Evolutionary conservation across 2,888 invertebrate genomes (phyloP).

Genomic region (Gortyna flavago): DNA sequence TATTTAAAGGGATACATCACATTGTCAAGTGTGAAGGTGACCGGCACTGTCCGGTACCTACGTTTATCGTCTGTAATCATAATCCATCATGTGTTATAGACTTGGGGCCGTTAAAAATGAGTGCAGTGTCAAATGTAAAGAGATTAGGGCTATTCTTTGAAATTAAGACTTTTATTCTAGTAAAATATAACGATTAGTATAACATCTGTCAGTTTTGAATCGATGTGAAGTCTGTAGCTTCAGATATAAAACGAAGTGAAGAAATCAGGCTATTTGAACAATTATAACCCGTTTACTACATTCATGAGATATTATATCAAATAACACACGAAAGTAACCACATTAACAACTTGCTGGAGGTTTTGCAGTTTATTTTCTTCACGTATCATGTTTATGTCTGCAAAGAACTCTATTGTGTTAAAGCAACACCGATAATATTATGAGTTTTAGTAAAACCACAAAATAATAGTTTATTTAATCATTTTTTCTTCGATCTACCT

Average conservation of each 20-base stretch:
- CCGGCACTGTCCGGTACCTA: conserved; percentile 59
- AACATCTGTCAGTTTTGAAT: background rate
- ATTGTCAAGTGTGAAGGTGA: conserved; percentile 79
- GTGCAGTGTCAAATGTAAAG: conserved; percentile 72
- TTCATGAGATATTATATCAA: background rate
- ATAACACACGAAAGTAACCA: background rate
- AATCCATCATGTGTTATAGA: conserved; percentile 78
- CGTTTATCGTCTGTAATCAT: conserved; percentile 80
- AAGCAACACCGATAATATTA: too few relatives aligned
- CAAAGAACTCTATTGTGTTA: background rate
- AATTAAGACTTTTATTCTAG: background rate
- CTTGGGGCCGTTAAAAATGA: conserved; percentile 66
- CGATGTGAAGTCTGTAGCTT: background rate
- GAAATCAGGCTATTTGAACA: background rate
- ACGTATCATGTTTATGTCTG: background rate
- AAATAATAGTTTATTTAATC: too few relatives aligned
- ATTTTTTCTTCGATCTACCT: background rate
- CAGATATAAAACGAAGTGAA: background rate
- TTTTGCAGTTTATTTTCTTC: background rate
- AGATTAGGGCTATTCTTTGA: conserved; percentile 77
- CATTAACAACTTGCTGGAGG: background rate
- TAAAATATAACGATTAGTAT: background rate
- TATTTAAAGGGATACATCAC: conserved; percentile 81
- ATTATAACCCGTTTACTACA: background rate
- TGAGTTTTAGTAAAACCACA: too few relatives aligned